Base-by-base conservation (phyloP, 1,140 invertebrate genomes). In the Frieseomelitta varia region DNA sequence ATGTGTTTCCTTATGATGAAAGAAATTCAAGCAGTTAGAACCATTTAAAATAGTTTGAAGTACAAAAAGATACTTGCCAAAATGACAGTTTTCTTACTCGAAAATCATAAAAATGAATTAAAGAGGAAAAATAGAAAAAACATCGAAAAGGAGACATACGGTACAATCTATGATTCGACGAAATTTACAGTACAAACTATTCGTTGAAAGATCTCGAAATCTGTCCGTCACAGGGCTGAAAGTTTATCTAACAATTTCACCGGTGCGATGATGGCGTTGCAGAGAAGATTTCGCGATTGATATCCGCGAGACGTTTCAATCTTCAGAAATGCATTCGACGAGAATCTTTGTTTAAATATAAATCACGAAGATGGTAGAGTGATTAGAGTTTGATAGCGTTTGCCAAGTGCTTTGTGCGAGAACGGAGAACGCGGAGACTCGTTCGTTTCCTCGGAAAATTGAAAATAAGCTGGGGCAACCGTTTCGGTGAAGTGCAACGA, bases 181-280 rank as follows among this genome's bases (percentile, higher is more conserved):
- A 55, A n/a, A 68, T 3, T n/a, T n/a, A n/a, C 65, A 17, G 21
- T 3, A n/a, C 12, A 27, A 79, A 39, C 65, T 56, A 17, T 14
- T 58, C 78, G 78, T 15, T 71, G 24, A 58, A 56, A 17, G 53
- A 79, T 71, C 34, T 47, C n/a, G 4, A 79, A 24, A 78, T 69
- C 77, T 56, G 17, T 14, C 55, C 15, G 12, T 30, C 19, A 10
- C 21, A 19, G 10, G 30, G 65, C 47, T 15, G 21, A 68, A 72
- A 79, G 63, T 79, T 79, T 19, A 15, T 21, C 73, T 34, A 8
- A 55, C n/a, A 73, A 39, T 68, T 34, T 39, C 19, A 21, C 30
- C 17, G 30, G 3, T 21, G 67, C 10, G 65, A 34, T 4, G 21
- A 4, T 1, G 11, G 24, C 24, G 21, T 69, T 39, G 10, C 19